Evolutionary conservation across 2,113 vertebrate genomes (phyloP).

Genomic region (Callospermophilus lateralis): DNA sequence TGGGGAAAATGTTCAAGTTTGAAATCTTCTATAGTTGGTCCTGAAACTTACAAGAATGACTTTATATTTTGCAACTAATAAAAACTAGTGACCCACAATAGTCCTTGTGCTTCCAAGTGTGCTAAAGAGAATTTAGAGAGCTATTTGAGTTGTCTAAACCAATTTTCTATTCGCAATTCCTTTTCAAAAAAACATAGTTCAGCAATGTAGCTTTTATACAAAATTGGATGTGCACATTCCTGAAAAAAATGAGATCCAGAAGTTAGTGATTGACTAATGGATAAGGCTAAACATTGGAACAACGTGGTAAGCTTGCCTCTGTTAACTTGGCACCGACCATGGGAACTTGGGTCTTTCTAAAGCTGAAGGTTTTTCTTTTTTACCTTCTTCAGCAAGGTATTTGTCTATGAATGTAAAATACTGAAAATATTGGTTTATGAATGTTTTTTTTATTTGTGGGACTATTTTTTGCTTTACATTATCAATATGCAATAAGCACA

Average conservation of each 20-base stretch:
- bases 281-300: neutral
- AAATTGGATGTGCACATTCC: neutral
- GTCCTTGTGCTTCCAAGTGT: neutral
- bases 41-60: neutral
- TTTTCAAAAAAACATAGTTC: constrained; percentile 15
- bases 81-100: neutral
- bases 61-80: neutral
- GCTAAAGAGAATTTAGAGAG: neutral
- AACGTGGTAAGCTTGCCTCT: neutral
- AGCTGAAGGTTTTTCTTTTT: neutral
- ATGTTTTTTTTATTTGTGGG: constrained; percentile 5
- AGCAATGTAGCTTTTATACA: neutral
- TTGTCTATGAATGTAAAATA: neutral
- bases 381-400: neutral
- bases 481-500: neutral
- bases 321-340: neutral
- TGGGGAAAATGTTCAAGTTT: neutral
- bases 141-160: neutral
- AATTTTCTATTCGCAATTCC: neutral
- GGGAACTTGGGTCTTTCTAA: neutral
- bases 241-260: neutral
- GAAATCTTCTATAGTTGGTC: neutral
- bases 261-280: neutral
- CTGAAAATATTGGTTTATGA: neutral
- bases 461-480: constrained; percentile 34